These are phyloP conservation scores for Spilogale gracilis DNA, from an alignment of 2,113 vertebrate genomes.

Conservation along the genomic window DNA sequence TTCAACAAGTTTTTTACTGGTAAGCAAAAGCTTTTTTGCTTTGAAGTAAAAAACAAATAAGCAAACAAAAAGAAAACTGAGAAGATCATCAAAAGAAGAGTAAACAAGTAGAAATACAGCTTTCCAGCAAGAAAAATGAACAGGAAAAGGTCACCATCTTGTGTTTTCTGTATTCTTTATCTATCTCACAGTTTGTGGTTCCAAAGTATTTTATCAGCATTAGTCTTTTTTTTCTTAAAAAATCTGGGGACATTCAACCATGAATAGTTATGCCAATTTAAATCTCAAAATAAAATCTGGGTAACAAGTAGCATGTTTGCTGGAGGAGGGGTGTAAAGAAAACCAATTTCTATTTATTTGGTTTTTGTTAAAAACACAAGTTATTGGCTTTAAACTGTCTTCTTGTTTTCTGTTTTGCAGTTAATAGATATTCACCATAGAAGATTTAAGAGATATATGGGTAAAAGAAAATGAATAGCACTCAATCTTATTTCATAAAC, in stretches of 20 bases:
- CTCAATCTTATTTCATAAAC: not conserved
- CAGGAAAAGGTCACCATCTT: slow-evolving; percentile 54
- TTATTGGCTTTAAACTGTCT: not conserved
- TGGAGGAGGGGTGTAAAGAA: slow-evolving; percentile 19
- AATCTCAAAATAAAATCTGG: slow-evolving; percentile 44
- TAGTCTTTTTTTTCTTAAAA: slow-evolving; percentile 21
- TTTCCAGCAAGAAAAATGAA: slow-evolving; percentile 47
- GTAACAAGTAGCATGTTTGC: slow-evolving; percentile 8
- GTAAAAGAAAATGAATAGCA: not conserved
- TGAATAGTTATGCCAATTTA: slow-evolving; percentile 31
- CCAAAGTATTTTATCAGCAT: slow-evolving; percentile 56
- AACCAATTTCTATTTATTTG: slow-evolving; percentile 44
- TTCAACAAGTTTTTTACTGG: slow-evolving; percentile 54
- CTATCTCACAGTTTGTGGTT: slow-evolving; percentile 55
- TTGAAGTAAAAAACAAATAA: slow-evolving; percentile 48
- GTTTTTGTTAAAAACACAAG: slow-evolving; percentile 32
- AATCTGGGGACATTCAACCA: slow-evolving; percentile 21
- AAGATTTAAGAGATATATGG: not conserved
- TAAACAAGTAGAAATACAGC: not conserved
- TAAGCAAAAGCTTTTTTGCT: slow-evolving; percentile 70
- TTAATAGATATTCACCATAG: not conserved
- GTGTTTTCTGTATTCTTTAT: slow-evolving; percentile 56
- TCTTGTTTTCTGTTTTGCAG: not conserved
- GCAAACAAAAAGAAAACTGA: slow-evolving; percentile 4
- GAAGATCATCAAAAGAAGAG: slow-evolving; percentile 64